Base-by-base conservation (phyloP, 1,140 invertebrate genomes). In the Tribolium madens region DNA sequence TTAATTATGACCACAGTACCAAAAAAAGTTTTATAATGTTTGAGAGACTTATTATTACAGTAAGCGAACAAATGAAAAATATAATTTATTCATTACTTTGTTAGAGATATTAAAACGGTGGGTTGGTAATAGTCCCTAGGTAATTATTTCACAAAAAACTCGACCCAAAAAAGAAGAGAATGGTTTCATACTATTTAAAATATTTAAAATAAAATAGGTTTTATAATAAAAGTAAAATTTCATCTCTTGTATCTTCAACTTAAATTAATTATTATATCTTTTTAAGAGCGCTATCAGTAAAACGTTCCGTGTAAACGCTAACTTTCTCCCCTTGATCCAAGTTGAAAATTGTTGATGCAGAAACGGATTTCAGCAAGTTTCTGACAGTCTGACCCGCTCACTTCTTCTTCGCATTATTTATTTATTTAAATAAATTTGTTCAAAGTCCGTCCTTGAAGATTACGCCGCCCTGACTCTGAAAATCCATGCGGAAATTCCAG, bases 391-490 rank as follows among this genome's bases (percentile, higher is more conserved):
- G 36, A 42, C 36, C 36, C 36, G 36, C 9, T 42, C 36, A 42
- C 36, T 42, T 42, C n/a, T 9, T 42, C 36, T 42, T 42, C 36
- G n/a, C 36, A 57, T 64, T 64, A 64, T 64, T 64, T 64, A 64
- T 64, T 64, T 64, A 64, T 64, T 64, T 33, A 64, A 64, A 64
- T 64, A 26, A 64, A 64, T 64, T 33, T 64, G 57, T 33, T 33
- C 26, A 64, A 42, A 64, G 57, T n/a, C 10, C 3, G 17, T 60
- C 21, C 1, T 21, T 13, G 10, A 64, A 64, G 57, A 64, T 64
- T 64, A 18, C 26, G 3, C 57, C 57, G 14, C 7, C n/a, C 10
- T 9, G n/a, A 21, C 17, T 60, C 26, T 17, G 53, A 60, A 60
- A 60, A 21, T 60, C 10, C 10, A 31, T 3, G 6, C 53, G 15